Base-by-base conservation (phyloP, 2,888 invertebrate species). In the Oeneis ivallda region DNA sequence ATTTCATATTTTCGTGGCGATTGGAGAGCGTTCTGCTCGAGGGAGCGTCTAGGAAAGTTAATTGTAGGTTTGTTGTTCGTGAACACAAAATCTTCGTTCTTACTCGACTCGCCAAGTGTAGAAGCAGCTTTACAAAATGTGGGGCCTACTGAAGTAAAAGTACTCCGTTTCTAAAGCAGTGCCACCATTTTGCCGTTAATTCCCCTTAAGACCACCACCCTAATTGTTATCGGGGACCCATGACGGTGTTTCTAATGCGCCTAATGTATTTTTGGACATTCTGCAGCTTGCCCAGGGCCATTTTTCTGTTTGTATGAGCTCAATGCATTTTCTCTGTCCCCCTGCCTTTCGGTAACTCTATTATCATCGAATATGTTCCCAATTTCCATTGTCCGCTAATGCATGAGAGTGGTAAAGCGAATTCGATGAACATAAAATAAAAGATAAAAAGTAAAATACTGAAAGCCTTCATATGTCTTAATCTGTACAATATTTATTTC, bases 231-330 rank as follows among this genome's bases (percentile, higher is more conserved):
- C 87, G 87, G 87, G 76, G 82, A 83, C 88, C 89, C 89, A 85
- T 90, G 88, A 89, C 88, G 87, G 87, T 86, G 84, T 86, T 87
- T 90, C 90, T 90, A 90, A 91, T 91, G 90, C 89, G 82, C 75
- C 87, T 92, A 92, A 92, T 92, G 90, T 89, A 87, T 89, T 91
- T 91, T 89, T 79, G 88, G 86, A 91, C 92, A 91, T 90, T 91
- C 87, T 90, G 90, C 91, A 91, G 91, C 89, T 87, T 88, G 90
- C 91, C 85, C 82, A 79, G 77, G 86, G 89, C 85, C 84, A 88
- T 89, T 90, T 89, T 89, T 92, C 86, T 89, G 84, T 91, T 85
- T 85, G 86, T 86, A 83, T 83, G 87, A 83, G 75, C 79, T 75
- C 83, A 85, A 80, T 84, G 83, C 85, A 80, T 79, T 79, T 78